Conservation (phyloP, 2,888 invertebrate species). For the Epinotia nisella region DNA sequence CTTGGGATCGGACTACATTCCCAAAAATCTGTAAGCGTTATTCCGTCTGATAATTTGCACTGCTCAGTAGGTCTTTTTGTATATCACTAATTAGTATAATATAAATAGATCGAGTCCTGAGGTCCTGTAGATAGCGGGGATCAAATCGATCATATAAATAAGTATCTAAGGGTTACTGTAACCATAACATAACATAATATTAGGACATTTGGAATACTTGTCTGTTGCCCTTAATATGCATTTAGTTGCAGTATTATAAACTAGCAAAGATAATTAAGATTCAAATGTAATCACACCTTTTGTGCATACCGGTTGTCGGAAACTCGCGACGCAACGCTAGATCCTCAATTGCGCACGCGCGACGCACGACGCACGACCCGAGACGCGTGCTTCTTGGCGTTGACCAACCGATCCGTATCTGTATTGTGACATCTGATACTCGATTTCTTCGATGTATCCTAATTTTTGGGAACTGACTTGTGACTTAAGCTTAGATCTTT, state of each 20-base stretch:
- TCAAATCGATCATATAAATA: not conserved
- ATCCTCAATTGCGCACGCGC: constrained; percentile 37
- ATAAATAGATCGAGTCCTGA: not conserved
- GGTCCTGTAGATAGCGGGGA: not conserved
- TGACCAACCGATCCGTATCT: constrained; percentile 69
- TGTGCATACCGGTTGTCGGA: constrained; percentile 44
- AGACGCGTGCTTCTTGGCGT: constrained; percentile 52
- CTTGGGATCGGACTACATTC: not conserved
- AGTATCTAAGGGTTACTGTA: no score
- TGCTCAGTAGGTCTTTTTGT: no score
- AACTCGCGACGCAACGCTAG: constrained; percentile 39
- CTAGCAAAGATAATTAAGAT: constrained; percentile 28
- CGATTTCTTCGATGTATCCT: constrained; percentile 40
- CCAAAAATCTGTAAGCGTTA: not conserved
- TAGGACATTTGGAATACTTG: not conserved
- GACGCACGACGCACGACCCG: constrained; percentile 43
- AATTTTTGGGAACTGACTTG: not conserved
- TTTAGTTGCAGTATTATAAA: constrained; percentile 28
- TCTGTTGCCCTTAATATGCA: constrained; percentile 1
- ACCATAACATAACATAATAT: not conserved
- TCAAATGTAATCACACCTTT: constrained; percentile 43
- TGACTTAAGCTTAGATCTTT: no score
- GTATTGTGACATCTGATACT: constrained; percentile 65
- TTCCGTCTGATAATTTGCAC: no score
- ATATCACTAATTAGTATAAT: no score